These are phyloP conservation scores for Chaenocephalus aceratus DNA, from an alignment of 2,113 vertebrate species.

Conservation along the genomic window DNA sequence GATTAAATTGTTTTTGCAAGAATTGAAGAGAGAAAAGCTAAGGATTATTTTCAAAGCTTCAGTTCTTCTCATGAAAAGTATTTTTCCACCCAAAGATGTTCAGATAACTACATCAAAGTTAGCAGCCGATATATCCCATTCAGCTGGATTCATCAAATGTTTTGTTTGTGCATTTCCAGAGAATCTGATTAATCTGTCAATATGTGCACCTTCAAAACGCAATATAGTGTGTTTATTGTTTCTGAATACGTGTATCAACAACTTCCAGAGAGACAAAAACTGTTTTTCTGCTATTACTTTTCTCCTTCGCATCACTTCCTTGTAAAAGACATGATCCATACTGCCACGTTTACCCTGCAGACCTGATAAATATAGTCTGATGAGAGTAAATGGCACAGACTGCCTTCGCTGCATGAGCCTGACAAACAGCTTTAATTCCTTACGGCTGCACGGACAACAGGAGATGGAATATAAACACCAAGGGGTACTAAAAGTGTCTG, in stretches of 20 bases:
- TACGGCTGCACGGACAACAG: conserved; percentile 59
- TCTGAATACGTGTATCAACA: conserved; percentile 1
- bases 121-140: background rate
- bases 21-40: background rate
- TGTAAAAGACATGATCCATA: conserved; percentile 33
- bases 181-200: background rate
- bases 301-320: conserved; percentile 1
- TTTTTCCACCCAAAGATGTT: no score
- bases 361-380: conserved; percentile 72
- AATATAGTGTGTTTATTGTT: background rate
- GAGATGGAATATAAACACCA: conserved; percentile 71
- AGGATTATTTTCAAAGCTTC: background rate
- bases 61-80: background rate
- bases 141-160: background rate
- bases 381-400: conserved; percentile 73
- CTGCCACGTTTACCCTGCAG: conserved; percentile 41
- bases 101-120: no score
- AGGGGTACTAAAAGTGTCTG: conserved; percentile 66
- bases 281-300: background rate
- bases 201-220: background rate
- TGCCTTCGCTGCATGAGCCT: conserved; percentile 62
- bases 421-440: conserved; percentile 79
- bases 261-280: background rate
- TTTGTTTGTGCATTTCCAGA: background rate
- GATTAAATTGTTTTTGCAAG: background rate